Evolutionary conservation across 1,140 invertebrate species (phyloP), one percentile per base, ranked within the genome.

Genomic region (Globodera ellingtonae): DNA sequence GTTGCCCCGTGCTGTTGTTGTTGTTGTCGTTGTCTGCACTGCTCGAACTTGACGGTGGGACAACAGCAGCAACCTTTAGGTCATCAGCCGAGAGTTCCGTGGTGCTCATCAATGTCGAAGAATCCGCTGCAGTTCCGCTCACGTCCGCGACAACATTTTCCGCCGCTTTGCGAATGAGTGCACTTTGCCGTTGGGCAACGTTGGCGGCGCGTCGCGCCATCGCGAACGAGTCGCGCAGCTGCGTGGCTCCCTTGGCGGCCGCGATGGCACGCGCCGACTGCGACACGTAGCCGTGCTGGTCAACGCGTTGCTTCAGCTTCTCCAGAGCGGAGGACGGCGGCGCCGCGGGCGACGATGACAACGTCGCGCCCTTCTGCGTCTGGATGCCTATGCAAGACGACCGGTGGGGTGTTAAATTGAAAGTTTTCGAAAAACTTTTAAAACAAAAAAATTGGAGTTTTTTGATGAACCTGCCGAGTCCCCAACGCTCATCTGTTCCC

Each of bases 401-500:
- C 35, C 35, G 35, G 35, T 35, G 35, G 35, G 35, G 35, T 35
- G 35, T 35, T 35, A 2, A 35, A 35, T 35, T 35, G 3, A 35
- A 35, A 35, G 1, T 35, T 35, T 35, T 35, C 3, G 35, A 35
- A 35, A 35, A 35, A 35, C 35, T 35, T 35, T 35, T 35, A 35
- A 35, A 35, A 35, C 35, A 35, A 2, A 35, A 35, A 35, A 35
- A 35, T 35, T 35, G 35, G 1, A 35, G 3, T 35, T 35, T 35
- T 35, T 35, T 35, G 35, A 35, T 35, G 35, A 4, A 50, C 15
- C 50, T 74, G 52, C 18, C 13, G 35, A 6, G n/a, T 44, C 65
- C 44, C 78, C 78, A 10, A 83, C 80, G 75, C 79, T 88, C 15
- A 89, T 59, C 62, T 89, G 83, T 72, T 89, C 87, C 88, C 88